These are phyloP conservation scores for Tiliacea citrago DNA, from an alignment of 2,888 invertebrate genomes.

Conservation along the genomic window DNA sequence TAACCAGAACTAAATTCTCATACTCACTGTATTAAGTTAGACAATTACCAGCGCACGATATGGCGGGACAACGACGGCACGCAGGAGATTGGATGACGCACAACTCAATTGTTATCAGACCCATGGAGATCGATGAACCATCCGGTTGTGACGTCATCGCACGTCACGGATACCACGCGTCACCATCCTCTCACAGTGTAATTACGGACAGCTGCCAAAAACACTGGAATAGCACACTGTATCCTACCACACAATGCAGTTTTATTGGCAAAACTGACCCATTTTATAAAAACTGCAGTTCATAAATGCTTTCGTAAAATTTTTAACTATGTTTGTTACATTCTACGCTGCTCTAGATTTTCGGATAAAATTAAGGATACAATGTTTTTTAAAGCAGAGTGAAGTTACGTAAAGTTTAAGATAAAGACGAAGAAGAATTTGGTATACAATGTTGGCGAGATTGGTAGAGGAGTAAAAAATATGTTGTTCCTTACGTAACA, in stretches of 20 bases:
- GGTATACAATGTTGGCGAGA: conserved; percentile 25
- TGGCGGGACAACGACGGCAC: conserved; percentile 58
- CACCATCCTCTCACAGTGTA: conserved; percentile 33
- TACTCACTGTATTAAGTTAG: conserved; percentile 46
- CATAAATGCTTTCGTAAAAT: conserved; percentile 30
- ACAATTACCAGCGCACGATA: conserved; percentile 67
- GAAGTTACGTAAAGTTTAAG: conserved; percentile 38
- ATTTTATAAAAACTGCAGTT: conserved; percentile 47
- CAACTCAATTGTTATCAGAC: conserved; percentile 68
- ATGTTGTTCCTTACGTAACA: not conserved
- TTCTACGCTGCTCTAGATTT: conserved; percentile 36
- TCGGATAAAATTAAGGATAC: conserved; percentile 33
- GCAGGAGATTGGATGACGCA: conserved; percentile 68
- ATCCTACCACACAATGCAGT: conserved; percentile 37
- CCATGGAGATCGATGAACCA: conserved; percentile 70
- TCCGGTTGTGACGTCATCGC: conserved; percentile 65
- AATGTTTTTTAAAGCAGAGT: conserved; percentile 44
- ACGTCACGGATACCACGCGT: conserved; percentile 62
- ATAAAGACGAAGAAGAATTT: conserved; percentile 26
- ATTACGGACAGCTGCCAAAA: conserved; percentile 59
- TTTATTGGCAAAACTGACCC: conserved; percentile 57
- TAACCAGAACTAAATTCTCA: conserved; percentile 36
- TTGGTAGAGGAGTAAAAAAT: conserved; percentile 2
- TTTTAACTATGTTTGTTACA: conserved; percentile 34
- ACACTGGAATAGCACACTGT: conserved; percentile 30